Base-by-base conservation (phyloP, 92 coral and sea anemone species). In the Isaurus tuberculatus region DNA sequence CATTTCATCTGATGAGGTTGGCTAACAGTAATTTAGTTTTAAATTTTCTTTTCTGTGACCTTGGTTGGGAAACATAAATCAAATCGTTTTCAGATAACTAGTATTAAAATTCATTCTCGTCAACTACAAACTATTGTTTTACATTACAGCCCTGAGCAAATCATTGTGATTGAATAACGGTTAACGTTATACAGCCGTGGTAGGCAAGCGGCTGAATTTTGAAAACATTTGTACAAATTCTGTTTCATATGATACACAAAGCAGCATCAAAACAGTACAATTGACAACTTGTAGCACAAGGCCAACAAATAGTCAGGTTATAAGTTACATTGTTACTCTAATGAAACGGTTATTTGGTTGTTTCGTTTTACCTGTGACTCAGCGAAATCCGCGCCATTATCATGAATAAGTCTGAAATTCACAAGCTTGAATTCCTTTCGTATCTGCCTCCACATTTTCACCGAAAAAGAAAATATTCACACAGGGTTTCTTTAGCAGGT, bases 361-460 rank as follows among this genome's bases (percentile, higher is more conserved):
- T 40, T 40, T 40, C 5, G 46, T 70, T n/a, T 36, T 23, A 83
- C 94, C 89, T 86, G 97, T 2, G 97, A 91, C 66, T 93, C 97
- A 28, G 92, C 91, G 51, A 93, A 93, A 63, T 93, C 97, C 19
- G 89, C 94, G 16, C 94, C 84, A 72, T 93, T 90, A 60, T 85
- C 42, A 27, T 93, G 85, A 20, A 83, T 36, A 29, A 93, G 85
- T 25, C 92, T 88, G 61, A 90, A 93, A 57, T 91, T 90, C 77
- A 83, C 68, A 30, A 93, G 83, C 33, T 77, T 88, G 66, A 93
- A 91, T 70, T 93, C 92, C 13, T 88, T 85, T 26, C 67, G 83
- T 19, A 85, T 44, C 27, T 85, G 86, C 20, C 63, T 65, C 81
- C 81, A 75, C 81, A 75, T 75, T 32, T 7, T 57, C 20, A 32